Evolutionary conservation across 1,140 invertebrate genomes (phyloP), one percentile per base, ranked within the genome.

Genomic region (Nasonia longicornis): DNA sequence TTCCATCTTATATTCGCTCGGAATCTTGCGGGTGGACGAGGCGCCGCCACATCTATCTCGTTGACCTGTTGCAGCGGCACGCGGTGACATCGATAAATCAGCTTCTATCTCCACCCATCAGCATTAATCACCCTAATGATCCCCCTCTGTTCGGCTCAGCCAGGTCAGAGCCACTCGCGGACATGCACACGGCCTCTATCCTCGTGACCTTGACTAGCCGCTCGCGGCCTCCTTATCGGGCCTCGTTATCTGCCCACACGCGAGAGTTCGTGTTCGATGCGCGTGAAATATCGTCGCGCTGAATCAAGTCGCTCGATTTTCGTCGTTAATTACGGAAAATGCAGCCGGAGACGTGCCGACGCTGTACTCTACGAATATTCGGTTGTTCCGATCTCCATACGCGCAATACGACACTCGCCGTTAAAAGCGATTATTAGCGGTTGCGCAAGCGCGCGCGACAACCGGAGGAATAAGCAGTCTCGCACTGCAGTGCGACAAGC

Each of bases 71-170:
- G 86, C 4, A 7, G 58, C 83, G 52, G 52, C 20, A n/a, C 52
- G 52, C 84, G 85, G 88, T 86, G 89, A 90, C 89, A 90, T 87
- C 89, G 87, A 90, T 90, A 90, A 90, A 90, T 90, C 89, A 90
- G 85, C 87, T 83, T 48, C 84, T 90, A 90, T 90, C 89, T 84
- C 83, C 78, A 79, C 84, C 84, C 87, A 90, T 90, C 89, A 86
- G 87, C 89, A 90, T 90, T 90, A 90, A 90, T 90, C 89, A 90
- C 89, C 87, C 87, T 90, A 90, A 90, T 90, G 89, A 90, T 89
- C 85, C 85, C 78, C 84, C 84, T 83, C 84, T 58, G 16, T n/a
- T 20, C 3, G n/a, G 52, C 52, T 58, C 3, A 31, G 69, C 45
- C 48, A 87, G 85, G 84, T 86, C 86, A 86, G 79, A 85, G 86